A percentile compares a stretch with the other conserved stretches of the same genome.
These are phyloP conservation scores for Sarcophaga carnaria DNA, from an alignment of 2,888 invertebrate genomes.

Conservation along the genomic window DNA sequence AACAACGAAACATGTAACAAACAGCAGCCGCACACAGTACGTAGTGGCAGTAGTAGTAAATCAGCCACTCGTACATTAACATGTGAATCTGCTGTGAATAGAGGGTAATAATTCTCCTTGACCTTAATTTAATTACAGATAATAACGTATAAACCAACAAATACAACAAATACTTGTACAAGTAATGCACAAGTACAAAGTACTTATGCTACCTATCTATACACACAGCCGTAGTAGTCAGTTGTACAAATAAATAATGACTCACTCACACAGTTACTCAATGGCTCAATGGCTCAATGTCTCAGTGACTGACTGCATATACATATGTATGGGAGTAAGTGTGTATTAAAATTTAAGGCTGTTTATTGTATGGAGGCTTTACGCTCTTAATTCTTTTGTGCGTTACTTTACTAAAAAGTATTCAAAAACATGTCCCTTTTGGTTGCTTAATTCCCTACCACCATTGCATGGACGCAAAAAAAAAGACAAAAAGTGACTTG, in stretches of 20 bases:
- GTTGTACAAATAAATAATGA: constrained; percentile 12
- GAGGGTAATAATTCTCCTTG: constrained; percentile 43
- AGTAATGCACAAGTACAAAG: not conserved
- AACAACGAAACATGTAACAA: not conserved
- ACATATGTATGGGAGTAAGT: not conserved
- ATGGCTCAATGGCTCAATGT: not conserved
- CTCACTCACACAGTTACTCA: not conserved
- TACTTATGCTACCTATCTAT: not conserved
- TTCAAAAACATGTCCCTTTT: constrained; percentile 17
- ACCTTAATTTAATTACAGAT: constrained; percentile 60
- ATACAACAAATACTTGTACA: not conserved
- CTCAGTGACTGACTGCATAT: not conserved
- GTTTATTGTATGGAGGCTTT: not conserved
- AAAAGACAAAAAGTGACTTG: not conserved
- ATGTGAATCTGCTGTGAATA: not conserved
- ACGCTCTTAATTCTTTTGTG: constrained; percentile 25
- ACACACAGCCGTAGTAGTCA: no score
- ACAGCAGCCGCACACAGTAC: not conserved
- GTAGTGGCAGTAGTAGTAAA: not conserved
- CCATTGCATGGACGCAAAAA: not conserved
- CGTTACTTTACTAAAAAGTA: no score
- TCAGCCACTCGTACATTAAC: constrained; percentile 2
- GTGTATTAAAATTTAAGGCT: not conserved
- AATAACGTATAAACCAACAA: constrained; percentile 25
- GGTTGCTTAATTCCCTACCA: constrained; percentile 7